Conservation (phyloP, 2,888 invertebrate genomes). For the Helleia helle region DNA sequence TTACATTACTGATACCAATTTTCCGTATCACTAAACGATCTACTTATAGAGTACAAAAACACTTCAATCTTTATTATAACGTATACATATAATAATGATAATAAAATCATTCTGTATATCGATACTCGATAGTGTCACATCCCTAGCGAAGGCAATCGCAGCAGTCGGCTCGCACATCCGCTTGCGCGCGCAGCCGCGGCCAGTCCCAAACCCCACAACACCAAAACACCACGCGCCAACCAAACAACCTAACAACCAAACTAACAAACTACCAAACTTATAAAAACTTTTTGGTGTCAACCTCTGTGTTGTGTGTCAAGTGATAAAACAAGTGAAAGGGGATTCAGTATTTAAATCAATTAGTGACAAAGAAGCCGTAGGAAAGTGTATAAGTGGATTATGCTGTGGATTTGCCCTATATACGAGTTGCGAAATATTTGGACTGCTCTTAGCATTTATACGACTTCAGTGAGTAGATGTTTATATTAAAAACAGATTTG, state of each 20-base stretch:
- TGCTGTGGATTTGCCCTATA: not conserved
- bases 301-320: not conserved
- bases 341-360: not conserved
- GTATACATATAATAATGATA: too few relatives aligned
- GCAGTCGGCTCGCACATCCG: constrained; percentile 68
- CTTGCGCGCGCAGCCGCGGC: constrained; percentile 59
- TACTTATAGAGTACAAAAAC: too few relatives aligned
- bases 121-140: constrained; percentile 17
- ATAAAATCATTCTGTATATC: not conserved
- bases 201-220: constrained; percentile 21
- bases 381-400: not conserved
- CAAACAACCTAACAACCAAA: not conserved
- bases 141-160: constrained; percentile 33
- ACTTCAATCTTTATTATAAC: too few relatives aligned
- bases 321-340: not conserved
- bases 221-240: not conserved
- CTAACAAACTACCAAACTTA: not conserved
- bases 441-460: too few relatives aligned
- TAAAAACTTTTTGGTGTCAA: not conserved
- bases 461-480: too few relatives aligned
- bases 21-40: too few relatives aligned
- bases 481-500: too few relatives aligned
- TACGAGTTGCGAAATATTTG: not conserved
- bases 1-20: too few relatives aligned
- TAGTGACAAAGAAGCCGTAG: constrained; percentile 2